Evolutionary conservation across 2,888 invertebrate species (phyloP).

Genomic region (Escarpia spicata): DNA sequence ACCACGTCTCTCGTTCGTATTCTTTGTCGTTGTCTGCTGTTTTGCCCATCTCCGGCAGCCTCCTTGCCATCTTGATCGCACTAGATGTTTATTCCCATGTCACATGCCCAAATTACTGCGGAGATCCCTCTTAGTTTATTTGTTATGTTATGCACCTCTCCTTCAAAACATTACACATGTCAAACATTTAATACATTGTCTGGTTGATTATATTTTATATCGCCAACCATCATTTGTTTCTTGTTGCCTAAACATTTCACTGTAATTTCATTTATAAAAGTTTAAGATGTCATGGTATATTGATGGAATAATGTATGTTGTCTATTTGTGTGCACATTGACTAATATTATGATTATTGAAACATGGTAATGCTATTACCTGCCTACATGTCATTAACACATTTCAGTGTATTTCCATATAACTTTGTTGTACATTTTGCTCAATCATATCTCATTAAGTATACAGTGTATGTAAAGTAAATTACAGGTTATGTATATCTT

Average conservation of each 20-base stretch:
- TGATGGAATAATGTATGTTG: neutral
- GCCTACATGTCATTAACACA: neutral
- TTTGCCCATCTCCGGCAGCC: too few relatives aligned
- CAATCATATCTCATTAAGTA: too few relatives aligned
- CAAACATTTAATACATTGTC: neutral
- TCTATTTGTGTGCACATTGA: neutral
- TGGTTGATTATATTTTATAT: neutral
- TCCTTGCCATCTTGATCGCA: too few relatives aligned
- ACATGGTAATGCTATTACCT: neutral
- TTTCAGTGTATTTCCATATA: neutral
- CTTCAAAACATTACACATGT: too few relatives aligned
- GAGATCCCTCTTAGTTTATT: too few relatives aligned
- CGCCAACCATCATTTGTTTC: neutral
- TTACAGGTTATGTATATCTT: neutral
- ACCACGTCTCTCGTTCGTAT: too few relatives aligned
- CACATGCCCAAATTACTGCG: too few relatives aligned
- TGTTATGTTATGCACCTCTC: too few relatives aligned
- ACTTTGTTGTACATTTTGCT: too few relatives aligned
- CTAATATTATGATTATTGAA: neutral
- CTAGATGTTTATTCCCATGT: too few relatives aligned
- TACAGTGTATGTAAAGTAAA: too few relatives aligned
- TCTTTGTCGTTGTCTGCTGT: too few relatives aligned
- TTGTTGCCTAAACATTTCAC: neutral
- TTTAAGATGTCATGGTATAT: neutral
- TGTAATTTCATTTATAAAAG: neutral